Conservation (phyloP, 2,797 vertebrate species). For the Urophycis tenuis region DNA sequence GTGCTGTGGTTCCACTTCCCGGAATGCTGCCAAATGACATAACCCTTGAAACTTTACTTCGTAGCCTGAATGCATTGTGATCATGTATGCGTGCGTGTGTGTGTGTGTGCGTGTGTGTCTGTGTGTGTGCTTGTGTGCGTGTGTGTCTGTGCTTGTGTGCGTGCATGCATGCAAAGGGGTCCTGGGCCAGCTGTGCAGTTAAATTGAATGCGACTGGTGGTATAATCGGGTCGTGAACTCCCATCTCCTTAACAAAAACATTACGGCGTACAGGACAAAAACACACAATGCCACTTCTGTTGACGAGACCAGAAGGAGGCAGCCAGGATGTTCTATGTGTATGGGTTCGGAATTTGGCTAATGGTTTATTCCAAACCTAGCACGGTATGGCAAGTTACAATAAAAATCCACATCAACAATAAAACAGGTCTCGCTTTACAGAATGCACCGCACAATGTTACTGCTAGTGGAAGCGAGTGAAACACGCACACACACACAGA, state of each 20-base stretch:
- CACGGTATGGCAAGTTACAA: background rate
- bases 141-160: constrained; percentile 20
- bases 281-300: constrained; percentile 54
- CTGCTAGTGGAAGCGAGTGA: constrained; percentile 17
- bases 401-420: background rate
- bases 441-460: constrained; percentile 12
- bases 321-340: background rate
- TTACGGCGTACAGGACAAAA: constrained; percentile 63
- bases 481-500: constrained; percentile 27
- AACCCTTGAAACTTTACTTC: constrained; percentile 33
- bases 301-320: constrained; percentile 23
- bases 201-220: constrained; percentile 71
- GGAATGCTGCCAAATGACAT: constrained; percentile 48
- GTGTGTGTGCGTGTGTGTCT: constrained; percentile 13
- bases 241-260: constrained; percentile 74
- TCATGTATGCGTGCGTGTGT: constrained; percentile 3
- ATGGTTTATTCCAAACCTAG: constrained; percentile 37
- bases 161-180: constrained; percentile 32
- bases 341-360: constrained; percentile 20
- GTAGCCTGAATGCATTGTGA: constrained; percentile 26
- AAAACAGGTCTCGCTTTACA: background rate
- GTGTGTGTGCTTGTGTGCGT: constrained; percentile 7
- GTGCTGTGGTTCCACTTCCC: constrained; percentile 19
- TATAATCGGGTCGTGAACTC: constrained; percentile 69
- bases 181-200: constrained; percentile 45